A percentile compares a stretch with the other conserved stretches of the same genome.
phyloP scores from a whole-genome alignment of 2,113 vertebrate genomes.

The Muntiacus muntjak region DNA sequence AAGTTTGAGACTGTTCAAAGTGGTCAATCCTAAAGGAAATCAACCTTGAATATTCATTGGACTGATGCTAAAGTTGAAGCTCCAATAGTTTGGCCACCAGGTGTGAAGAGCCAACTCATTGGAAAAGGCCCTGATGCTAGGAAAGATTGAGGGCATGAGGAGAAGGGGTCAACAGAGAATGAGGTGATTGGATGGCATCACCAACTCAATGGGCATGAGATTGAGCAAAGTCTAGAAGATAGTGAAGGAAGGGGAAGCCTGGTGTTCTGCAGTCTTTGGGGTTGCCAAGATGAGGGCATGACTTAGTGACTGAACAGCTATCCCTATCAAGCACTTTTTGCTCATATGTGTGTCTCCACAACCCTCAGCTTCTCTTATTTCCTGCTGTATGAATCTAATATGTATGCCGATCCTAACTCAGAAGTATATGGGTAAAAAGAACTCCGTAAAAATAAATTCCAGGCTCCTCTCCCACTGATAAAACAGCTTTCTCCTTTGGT shows the following conservation, averaged over 20 bases:
- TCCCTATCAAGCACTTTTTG: not conserved
- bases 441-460: not conserved
- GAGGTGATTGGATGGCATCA: not conserved
- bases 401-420: not conserved
- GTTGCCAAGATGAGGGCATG: not conserved
- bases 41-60: not conserved
- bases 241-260: not conserved
- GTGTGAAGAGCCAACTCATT: not conserved
- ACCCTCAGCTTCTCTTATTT: not conserved
- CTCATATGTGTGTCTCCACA: not conserved
- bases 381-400: not conserved
- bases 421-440: not conserved
- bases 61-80: not conserved
- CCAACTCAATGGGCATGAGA: not conserved
- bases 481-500: not conserved
- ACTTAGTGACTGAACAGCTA: not conserved
- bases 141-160: not conserved
- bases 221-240: not conserved
- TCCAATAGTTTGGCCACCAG: not conserved
- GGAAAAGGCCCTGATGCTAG: not conserved
- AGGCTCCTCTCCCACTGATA: not conserved
- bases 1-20: not conserved
- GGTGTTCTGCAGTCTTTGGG: not conserved
- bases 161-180: not conserved
- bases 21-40: not conserved